Evolutionary conservation across 2,113 vertebrate genomes (phyloP).

Genomic region (Leuciscus idus): DNA sequence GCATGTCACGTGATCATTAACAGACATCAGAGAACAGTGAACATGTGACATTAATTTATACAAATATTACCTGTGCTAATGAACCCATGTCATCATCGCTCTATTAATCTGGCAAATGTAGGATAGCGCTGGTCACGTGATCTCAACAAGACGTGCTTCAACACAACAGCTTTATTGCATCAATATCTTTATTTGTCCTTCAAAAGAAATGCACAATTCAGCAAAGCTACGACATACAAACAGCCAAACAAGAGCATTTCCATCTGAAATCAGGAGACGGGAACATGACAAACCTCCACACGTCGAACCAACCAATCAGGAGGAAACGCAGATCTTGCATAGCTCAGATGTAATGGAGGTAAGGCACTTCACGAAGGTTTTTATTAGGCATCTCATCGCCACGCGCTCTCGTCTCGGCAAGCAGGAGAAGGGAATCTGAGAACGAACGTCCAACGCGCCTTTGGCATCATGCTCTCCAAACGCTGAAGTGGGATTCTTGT

Average conservation of each 20-base stretch:
- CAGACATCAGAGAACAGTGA: neutral
- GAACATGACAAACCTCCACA: neutral
- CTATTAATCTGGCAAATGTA: neutral
- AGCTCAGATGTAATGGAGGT: slow-evolving; percentile 93
- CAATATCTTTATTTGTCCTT: slow-evolving; percentile 83
- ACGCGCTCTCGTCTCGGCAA: slow-evolving; percentile 62
- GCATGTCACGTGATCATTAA: neutral
- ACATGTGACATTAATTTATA: neutral
- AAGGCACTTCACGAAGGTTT: slow-evolving; percentile 89
- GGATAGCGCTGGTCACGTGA: neutral
- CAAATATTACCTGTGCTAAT: neutral
- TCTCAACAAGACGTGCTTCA: neutral
- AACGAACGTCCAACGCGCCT: slow-evolving; percentile 60
- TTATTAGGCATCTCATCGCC: slow-evolving; percentile 63
- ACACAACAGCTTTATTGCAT: slow-evolving; percentile 81
- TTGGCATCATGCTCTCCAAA: slow-evolving; percentile 77
- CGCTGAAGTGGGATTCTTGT: slow-evolving; percentile 71
- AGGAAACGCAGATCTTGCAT: slow-evolving; percentile 83
- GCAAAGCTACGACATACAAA: slow-evolving; percentile 90
- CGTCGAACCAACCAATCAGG: neutral
- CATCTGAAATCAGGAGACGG: slow-evolving; percentile 62
- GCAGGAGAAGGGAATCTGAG: slow-evolving; percentile 66
- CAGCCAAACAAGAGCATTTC: slow-evolving; percentile 83
- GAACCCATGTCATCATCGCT: neutral
- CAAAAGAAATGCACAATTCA: slow-evolving; percentile 83